Conservation (phyloP, 2,888 invertebrate genomes). For the Agapostemon virescens region DNA sequence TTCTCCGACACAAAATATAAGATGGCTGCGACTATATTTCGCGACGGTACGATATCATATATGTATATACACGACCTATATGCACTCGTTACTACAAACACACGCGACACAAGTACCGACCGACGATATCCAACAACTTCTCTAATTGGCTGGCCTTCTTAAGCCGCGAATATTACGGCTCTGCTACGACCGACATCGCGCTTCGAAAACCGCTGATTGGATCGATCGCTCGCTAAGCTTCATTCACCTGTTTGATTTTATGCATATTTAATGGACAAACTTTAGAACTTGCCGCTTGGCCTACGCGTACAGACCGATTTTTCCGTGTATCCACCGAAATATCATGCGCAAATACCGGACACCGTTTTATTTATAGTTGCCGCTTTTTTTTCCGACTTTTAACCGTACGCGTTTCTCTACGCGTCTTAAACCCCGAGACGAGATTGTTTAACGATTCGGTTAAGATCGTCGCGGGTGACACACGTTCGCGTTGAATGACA, state of each 20-base stretch:
- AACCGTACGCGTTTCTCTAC: background rate
- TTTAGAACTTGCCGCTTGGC: conserved; percentile 7
- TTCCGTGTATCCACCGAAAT: background rate
- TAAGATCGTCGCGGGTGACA: background rate
- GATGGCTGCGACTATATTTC: conserved; percentile 80
- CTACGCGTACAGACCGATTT: background rate
- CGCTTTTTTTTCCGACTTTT: background rate
- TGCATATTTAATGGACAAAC: conserved; percentile 48
- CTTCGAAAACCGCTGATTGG: conserved; percentile 56
- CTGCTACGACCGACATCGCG: conserved; percentile 34
- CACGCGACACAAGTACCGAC: conserved; percentile 55
- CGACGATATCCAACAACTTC: conserved; percentile 52
- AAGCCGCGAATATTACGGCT: conserved; percentile 44
- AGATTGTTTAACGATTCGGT: background rate
- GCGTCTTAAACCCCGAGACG: background rate
- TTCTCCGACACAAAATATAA: conserved; percentile 81
- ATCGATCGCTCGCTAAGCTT: conserved; percentile 55
- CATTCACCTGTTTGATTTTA: conserved; percentile 59
- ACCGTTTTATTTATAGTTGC: background rate
- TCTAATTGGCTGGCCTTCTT: conserved; percentile 63
- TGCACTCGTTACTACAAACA: conserved; percentile 52
- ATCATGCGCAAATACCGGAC: background rate
- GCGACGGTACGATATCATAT: conserved; percentile 51
- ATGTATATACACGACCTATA: conserved; percentile 51
- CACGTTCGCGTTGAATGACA: background rate